phyloP scores from a whole-genome alignment of 1,140 invertebrate genomes.

The Drosophila asahinai region DNA sequence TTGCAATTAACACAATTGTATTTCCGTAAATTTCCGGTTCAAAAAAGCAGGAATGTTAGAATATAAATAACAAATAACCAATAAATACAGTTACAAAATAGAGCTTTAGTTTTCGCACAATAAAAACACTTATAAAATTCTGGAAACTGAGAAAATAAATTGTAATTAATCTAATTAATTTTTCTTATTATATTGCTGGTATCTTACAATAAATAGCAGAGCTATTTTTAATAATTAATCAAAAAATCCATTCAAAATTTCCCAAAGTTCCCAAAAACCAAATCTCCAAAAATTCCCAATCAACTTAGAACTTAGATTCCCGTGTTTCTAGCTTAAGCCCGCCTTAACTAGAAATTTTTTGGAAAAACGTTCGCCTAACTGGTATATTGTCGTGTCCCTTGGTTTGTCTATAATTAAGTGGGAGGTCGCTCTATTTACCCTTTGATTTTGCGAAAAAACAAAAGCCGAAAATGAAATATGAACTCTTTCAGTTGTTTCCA shows the following conservation, averaged over 20 bases:
- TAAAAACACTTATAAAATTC: too few relatives aligned
- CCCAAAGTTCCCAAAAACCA: neutral
- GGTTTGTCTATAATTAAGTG: slow-evolving; percentile 26
- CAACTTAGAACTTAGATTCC: neutral
- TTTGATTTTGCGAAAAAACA: slow-evolving; percentile 11
- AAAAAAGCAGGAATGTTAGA: neutral
- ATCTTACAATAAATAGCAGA: too few relatives aligned
- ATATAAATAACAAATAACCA: neutral
- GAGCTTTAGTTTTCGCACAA: neutral
- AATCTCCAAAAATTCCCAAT: neutral
- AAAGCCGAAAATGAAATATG: slow-evolving; percentile 25
- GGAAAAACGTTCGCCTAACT: neutral
- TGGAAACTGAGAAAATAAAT: too few relatives aligned
- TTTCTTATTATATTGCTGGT: too few relatives aligned
- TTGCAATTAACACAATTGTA: neutral
- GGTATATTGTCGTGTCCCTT: slow-evolving; percentile 2
- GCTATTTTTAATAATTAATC: too few relatives aligned
- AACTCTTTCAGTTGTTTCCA: slow-evolving; percentile 26
- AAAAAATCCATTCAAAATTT: neutral
- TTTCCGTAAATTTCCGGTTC: neutral
- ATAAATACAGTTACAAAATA: neutral
- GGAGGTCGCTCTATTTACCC: slow-evolving; percentile 9
- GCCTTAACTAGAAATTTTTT: neutral
- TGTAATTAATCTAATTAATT: too few relatives aligned
- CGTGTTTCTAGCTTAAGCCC: neutral